These are phyloP conservation scores for Gadus macrocephalus DNA, from an alignment of 2,113 vertebrate species.

Conservation along the genomic window DNA sequence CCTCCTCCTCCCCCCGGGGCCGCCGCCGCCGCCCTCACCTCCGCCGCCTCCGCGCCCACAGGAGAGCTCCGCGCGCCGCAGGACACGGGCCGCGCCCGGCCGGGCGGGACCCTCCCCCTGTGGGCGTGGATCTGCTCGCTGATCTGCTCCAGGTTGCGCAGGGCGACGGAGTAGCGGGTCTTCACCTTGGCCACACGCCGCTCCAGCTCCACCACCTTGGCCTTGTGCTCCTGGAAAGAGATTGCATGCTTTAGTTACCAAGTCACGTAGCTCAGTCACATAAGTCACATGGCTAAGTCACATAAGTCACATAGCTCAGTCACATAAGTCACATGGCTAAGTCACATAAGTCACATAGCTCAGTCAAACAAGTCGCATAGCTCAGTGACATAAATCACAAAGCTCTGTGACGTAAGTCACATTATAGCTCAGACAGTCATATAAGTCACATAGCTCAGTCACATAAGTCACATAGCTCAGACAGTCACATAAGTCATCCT, in stretches of 20 bases:
- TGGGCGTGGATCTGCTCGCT: constrained; percentile 89
- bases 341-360: too few relatives aligned
- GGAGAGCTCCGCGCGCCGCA: constrained; percentile 69
- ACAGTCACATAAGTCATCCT: too few relatives aligned
- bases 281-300: too few relatives aligned
- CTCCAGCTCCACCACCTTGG: constrained; percentile 81
- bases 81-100: constrained; percentile 26
- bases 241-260: not conserved
- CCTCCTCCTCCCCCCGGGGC: constrained; percentile 19
- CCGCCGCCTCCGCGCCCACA: constrained; percentile 64
- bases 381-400: too few relatives aligned
- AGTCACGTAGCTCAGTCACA: not conserved
- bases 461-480: too few relatives aligned
- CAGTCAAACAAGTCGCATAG: too few relatives aligned
- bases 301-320: too few relatives aligned
- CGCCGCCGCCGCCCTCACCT: constrained; percentile 23
- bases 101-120: constrained; percentile 32
- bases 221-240: constrained; percentile 82
- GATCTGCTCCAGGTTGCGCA: constrained; percentile 89
- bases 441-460: not conserved
- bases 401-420: too few relatives aligned
- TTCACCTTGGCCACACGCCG: constrained; percentile 80
- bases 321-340: too few relatives aligned
- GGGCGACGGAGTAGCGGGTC: constrained; percentile 81
- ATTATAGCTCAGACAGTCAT: too few relatives aligned